Evolutionary conservation across 2,888 invertebrate species (phyloP), one percentile per base, ranked within the genome.

Genomic region (Cylindroiulus punctatus): DNA sequence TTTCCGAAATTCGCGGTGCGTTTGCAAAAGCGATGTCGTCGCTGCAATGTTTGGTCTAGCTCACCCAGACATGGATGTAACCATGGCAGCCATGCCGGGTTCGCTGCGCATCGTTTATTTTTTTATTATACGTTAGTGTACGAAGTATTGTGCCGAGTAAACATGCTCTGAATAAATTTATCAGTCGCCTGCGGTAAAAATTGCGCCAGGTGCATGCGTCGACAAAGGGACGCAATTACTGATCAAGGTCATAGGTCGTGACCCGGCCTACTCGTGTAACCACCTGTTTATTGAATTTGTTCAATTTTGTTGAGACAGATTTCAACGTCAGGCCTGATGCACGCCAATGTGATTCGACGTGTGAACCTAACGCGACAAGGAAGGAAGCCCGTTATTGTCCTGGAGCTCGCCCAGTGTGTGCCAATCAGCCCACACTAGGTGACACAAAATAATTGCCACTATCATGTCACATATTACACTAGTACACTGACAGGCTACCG

Each of bases 71-170:
- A 36, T 36, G 36, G n/a, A 57, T 19, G 57, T 57, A 57, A 57
- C 57, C 57, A 57, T 57, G 57, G 57, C n/a, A 57, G 57, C 57
- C 57, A 57, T 57, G 57, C 57, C 57, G 57, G 57, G n/a, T n/a
- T 8, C n/a, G 57, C n/a, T 57, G 57, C 57, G 57, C 19, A 57
- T 5, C 57, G n/a, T n/a, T 57, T 57, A n/a, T 57, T 57, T n/a
- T 57, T 47, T 14, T 7, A 4, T 4, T 36, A 36, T 36, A 36
- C 36, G 36, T 36, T 36, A 36, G 36, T 36, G 36, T 36, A 36
- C 7, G 7, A 36, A 36, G n/a, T n/a, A n/a, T n/a, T 52, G 19
- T 0, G 19, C 52, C 52, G 17, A 52, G 19, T 57, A 57, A 57
- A n/a, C 19, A 22, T n/a, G 7, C n/a, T 0, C n/a, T 57, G 7